Evolutionary conservation across 2,888 invertebrate species (phyloP), one percentile per base, ranked within the genome.

Genomic region (Clivina fossor): DNA sequence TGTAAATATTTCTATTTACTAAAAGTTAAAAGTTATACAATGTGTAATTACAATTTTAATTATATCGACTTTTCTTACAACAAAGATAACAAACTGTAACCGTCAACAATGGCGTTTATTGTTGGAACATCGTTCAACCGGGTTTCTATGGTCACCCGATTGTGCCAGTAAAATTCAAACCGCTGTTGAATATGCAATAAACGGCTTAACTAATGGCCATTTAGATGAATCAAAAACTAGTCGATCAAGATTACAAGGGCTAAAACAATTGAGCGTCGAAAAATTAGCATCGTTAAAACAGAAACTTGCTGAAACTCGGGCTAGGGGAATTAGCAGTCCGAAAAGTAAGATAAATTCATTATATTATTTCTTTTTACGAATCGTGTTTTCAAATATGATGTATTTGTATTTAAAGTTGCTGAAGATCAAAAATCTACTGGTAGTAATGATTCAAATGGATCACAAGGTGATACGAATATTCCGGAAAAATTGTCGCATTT

Each of bases 21-120:
- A n/a, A 2, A 37, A 15, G 28, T 2, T 9, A 9, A 54, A 26
- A 26, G 26, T 26, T 26, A 26, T 5, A 24, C 9, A 24, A 24
- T 24, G 26, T 4, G 13, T 28, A 35, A 38, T 38, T 49, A 30
- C 13, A 24, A 18, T 26, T 20, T n/a, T n/a, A n/a, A n/a, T n/a
- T n/a, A n/a, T n/a, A n/a, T n/a, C n/a, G n/a, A 5, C 5, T 41
- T 8, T 48, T 48, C 35, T 37, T 66, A n/a, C n/a, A n/a, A n/a
- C 76, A 18, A 62, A 90, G 83, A 84, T 90, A 62, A 86, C 88
- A 5, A 83, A 82, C 51, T 79, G 80, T 26, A 80, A 83, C 61
- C 84, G 84, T 28, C 84, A 86, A 60, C 93, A 93, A 68, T 93
- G 90, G 85, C 85, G 89, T 62, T 74, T 93, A 56, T 74, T 92